phyloP scores from a whole-genome alignment of 2,888 invertebrate genomes.

The Drosophila stalkeri region DNA sequence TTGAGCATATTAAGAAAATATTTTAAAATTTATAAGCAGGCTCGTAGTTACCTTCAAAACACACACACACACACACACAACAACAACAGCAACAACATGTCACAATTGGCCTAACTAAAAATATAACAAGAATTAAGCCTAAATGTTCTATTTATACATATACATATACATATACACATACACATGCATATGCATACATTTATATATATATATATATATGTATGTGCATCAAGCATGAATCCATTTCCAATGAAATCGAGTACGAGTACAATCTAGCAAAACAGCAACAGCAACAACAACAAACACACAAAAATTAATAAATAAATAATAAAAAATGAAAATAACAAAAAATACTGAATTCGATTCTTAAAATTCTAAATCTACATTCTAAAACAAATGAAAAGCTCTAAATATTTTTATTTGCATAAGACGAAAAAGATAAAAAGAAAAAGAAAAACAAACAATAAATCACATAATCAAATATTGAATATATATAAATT shows the following conservation, averaged over 20 bases:
- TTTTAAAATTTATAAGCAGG: constrained; percentile 66
- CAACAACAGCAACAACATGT: constrained; percentile 41
- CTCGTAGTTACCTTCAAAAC: constrained; percentile 62
- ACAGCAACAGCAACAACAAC: constrained; percentile 4
- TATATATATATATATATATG: constrained; percentile 4
- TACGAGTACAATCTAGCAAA: constrained; percentile 40
- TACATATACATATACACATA: background rate
- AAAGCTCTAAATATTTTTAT: constrained; percentile 15
- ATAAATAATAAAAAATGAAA: background rate
- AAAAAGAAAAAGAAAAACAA: background rate
- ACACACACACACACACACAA: constrained; percentile 38
- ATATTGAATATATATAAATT: background rate
- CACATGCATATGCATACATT: background rate
- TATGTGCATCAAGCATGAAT: constrained; percentile 8
- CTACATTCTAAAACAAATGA: constrained; percentile 7
- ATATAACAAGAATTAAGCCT: constrained; percentile 16
- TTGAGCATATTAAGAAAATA: constrained; percentile 23
- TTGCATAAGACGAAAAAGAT: constrained; percentile 3
- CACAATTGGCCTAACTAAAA: constrained; percentile 49
- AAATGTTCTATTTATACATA: constrained; percentile 26
- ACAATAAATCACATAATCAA: constrained; percentile 6
- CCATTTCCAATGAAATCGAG: constrained; percentile 17
- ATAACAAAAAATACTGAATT: constrained; percentile 1
- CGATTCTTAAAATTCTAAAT: constrained; percentile 11
- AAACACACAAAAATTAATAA: background rate